A percentile compares a stretch with the other conserved stretches of the same genome.
These are phyloP conservation scores for Pygoscelis adeliae DNA, from an alignment of 2,113 vertebrate species.

Conservation along the genomic window DNA sequence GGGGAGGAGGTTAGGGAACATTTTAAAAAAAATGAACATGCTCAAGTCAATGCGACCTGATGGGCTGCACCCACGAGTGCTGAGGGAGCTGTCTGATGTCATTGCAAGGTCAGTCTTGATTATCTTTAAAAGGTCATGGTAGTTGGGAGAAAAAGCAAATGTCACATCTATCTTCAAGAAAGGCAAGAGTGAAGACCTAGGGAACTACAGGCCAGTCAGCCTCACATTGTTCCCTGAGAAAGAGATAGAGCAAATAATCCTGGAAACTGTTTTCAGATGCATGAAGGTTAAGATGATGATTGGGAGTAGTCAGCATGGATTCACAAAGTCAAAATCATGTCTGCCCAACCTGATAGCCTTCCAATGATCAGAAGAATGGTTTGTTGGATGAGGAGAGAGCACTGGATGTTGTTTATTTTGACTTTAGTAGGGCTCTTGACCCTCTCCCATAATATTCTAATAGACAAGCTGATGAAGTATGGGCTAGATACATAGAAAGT, in stretches of 20 bases:
- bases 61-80: neutral
- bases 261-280: neutral
- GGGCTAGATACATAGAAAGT: neutral
- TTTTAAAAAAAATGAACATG: neutral
- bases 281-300: neutral
- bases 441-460: neutral
- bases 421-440: neutral
- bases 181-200: neutral
- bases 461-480: neutral
- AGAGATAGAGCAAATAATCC: neutral
- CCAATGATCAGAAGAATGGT: neutral
- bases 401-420: neutral
- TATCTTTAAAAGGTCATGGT: neutral
- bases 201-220: neutral
- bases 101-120: neutral
- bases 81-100: neutral
- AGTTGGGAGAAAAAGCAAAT: neutral
- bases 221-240: neutral
- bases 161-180: neutral
- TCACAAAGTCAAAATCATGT: neutral
- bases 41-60: neutral
- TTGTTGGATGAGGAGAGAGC: neutral
- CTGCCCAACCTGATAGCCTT: neutral
- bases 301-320: neutral
- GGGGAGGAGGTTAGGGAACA: neutral